Evolutionary conservation across 2,888 invertebrate genomes (phyloP), one percentile per base, ranked within the genome.

Genomic region (Deilephila porcellus): DNA sequence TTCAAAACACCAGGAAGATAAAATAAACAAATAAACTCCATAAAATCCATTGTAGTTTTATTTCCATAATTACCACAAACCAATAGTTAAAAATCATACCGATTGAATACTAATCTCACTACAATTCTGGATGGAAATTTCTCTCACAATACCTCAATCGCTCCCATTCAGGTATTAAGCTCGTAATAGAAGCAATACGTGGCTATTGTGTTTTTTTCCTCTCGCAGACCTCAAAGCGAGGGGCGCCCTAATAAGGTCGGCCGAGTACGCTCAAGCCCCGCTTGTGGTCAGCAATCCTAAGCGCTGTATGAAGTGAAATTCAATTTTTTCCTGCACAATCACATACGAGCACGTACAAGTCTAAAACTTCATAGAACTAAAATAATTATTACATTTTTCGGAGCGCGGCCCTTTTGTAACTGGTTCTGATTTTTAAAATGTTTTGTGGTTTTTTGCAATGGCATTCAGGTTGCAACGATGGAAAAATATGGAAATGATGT

Each of bases 231-330:
- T 67, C 67, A 67, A 67, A 67, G 67, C 52, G 67, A 67, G 45
- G 67, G 64, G 64, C 34, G 64, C 67, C 52, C 67, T 67, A 67
- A 67, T 45, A 67, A 52, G 67, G 67, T 67, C 67, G 45, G 25
- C 45, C 52, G 37, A 45, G 64, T 64, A 64, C 64, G 67, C 67
- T 67, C 45, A 25, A 67, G 52, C 67, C 37, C 64, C 34, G 67
- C 45, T 45, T 67, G 67, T 45, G 67, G 67, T 67, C 67, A 67
- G 67, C 67, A 67, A 52, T 67, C 67, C 67, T 67, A 67, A 67
- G 67, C 67, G 67, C 45, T 45, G 45, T 67, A 67, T 52, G 45
- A 52, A 67, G 67, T 67, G 67, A 67, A 67, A 67, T 67, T 52
- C 67, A 67, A 52, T 67, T 67, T 67, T 67, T 67, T 25, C 67